Evolutionary conservation across 2,888 invertebrate species (phyloP).

Genomic region (Melangyna quadrimaculata): DNA sequence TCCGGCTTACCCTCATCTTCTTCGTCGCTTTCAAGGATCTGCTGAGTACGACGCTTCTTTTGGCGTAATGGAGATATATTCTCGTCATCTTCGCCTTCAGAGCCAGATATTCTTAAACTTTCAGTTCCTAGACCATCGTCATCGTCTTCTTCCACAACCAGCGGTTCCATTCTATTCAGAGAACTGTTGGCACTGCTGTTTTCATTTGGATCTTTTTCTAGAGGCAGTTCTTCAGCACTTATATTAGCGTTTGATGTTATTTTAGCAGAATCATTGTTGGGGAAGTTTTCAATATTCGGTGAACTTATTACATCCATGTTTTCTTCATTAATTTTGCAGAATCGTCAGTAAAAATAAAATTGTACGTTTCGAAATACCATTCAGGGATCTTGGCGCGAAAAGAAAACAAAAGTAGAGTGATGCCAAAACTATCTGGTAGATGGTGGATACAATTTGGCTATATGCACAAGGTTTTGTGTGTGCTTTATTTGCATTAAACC

Average conservation of each 20-base stretch:
- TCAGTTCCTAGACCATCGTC: constrained; percentile 76
- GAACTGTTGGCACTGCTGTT: constrained; percentile 54
- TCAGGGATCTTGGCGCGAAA: constrained; percentile 48
- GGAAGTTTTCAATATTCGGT: constrained; percentile 2
- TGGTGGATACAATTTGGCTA: neutral
- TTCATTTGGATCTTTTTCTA: constrained; percentile 4
- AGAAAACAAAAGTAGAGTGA: constrained; percentile 48
- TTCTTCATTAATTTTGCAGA: neutral
- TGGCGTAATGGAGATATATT: constrained; percentile 22
- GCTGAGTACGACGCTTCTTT: constrained; percentile 9
- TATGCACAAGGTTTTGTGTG: neutral
- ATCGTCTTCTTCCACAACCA: constrained; percentile 73
- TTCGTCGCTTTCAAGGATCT: constrained; percentile 73
- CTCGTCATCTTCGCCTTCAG: constrained; percentile 74
- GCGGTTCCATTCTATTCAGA: constrained; percentile 66
- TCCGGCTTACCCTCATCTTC: constrained; percentile 36
- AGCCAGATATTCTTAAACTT: constrained; percentile 76
- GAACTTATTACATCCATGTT: constrained; percentile 4
- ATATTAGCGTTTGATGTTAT: neutral
- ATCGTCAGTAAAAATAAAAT: constrained; percentile 9
- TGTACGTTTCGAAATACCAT: neutral
- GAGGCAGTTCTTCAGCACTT: neutral
- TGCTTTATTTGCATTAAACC: no score
- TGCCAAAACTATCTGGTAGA: constrained; percentile 26
- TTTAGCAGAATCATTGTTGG: neutral